These are phyloP conservation scores for Candidula unifasciata DNA, from an alignment of 2,888 invertebrate genomes.

Conservation along the genomic window DNA sequence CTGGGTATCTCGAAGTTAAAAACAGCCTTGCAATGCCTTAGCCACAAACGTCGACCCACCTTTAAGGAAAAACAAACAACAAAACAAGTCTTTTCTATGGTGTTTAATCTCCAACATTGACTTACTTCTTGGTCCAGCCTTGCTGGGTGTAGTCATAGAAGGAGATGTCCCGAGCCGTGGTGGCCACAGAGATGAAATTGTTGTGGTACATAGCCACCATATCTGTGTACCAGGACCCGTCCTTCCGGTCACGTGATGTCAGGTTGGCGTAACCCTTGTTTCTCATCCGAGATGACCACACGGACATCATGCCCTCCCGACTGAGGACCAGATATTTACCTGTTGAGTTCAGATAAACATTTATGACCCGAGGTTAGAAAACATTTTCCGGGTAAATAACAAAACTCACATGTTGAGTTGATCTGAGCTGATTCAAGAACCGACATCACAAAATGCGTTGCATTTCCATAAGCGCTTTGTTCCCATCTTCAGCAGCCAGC, in stretches of 20 bases:
- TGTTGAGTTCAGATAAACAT: conserved; percentile 60
- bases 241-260: conserved; percentile 79
- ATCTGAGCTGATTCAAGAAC: too few relatives aligned
- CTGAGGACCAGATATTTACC: conserved; percentile 87
- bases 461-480: too few relatives aligned
- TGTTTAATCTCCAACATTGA: conserved; percentile 45
- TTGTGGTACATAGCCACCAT: conserved; percentile 87
- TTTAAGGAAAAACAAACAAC: too few relatives aligned
- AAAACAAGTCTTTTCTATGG: not conserved
- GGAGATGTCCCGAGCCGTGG: conserved; percentile 87
- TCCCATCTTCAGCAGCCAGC: too few relatives aligned
- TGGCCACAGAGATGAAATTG: conserved; percentile 86
- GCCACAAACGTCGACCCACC: too few relatives aligned
- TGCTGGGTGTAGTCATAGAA: conserved; percentile 82
- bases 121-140: conserved; percentile 76
- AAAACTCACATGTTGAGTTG: too few relatives aligned
- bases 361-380: too few relatives aligned
- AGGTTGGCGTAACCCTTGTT: conserved; percentile 68
- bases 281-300: conserved; percentile 87
- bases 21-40: too few relatives aligned
- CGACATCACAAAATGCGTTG: too few relatives aligned
- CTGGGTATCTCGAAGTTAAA: too few relatives aligned
- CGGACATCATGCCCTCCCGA: conserved; percentile 87
- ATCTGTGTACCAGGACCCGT: conserved; percentile 84
- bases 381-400: too few relatives aligned